Evolutionary conservation across 2,113 vertebrate genomes (phyloP), one percentile per base, ranked within the genome.

Genomic region (Otis tarda): DNA sequence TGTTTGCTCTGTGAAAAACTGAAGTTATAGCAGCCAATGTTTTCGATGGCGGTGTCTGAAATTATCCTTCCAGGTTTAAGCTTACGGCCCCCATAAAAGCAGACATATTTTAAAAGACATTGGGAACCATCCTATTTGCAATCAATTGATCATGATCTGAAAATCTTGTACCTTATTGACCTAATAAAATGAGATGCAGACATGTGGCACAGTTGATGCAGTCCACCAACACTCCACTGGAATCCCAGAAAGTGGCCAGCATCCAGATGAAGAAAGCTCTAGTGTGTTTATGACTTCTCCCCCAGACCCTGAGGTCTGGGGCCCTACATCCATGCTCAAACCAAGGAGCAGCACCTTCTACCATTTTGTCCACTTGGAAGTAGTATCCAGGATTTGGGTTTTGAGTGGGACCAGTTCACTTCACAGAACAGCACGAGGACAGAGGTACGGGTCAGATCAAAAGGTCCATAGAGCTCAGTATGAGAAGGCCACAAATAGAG

Each of bases 141-240:
- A 28, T 7, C 93, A 87, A 49, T 37, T 19, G 25, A 52, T 35
- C 12, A 9, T 20, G 8, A 78, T 20, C 49, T 61, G 64, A 92
- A 89, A 81, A 87, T 61, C 53, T 77, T 33, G 11, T 21, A 77
- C 19, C 22, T 60, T 75, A 53, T 0, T 71, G 39, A 69, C 5
- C 24, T 21, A 41, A 1, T 12, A 49, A 85, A 55, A 52, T 16
- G 24, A 39, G 37, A 57, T 16, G 10, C 41, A 80, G n/a, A 73
- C 14, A 28, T 0, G 0, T 7, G 16, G 76, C 31, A 73, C 63
- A 43, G 22, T 10, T 37, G 53, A 53, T 21, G 43, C 4, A 27
- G 50, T 4, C n/a, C 37, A 24, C 4, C 21, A 24, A 69, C 4
- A 8, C 21, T 37, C 15, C 53, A 47, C 0, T 10, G 9, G 8